Evolutionary conservation across 2,797 vertebrate species (phyloP).

Genomic region (Megalops cyprinoides): DNA sequence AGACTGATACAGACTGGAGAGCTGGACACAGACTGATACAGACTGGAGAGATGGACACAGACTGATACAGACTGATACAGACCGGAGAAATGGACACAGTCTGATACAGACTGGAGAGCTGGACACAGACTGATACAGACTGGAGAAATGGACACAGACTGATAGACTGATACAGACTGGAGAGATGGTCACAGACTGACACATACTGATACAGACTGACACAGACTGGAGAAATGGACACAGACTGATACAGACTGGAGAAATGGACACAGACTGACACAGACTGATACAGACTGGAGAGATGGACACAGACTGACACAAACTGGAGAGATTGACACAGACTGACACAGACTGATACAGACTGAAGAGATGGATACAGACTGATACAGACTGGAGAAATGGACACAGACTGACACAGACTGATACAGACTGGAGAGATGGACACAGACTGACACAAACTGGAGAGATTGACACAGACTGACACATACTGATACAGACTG

Average conservation of each 20-base stretch:
- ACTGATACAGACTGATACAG: too few relatives aligned
- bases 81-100: too few relatives aligned
- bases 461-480: too few relatives aligned
- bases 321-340: background rate
- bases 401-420: too few relatives aligned
- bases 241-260: background rate
- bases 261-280: background rate
- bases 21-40: background rate
- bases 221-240: background rate
- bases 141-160: background rate
- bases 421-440: too few relatives aligned
- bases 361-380: background rate
- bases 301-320: too few relatives aligned
- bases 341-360: background rate
- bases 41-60: too few relatives aligned
- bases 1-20: background rate
- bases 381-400: too few relatives aligned
- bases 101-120: too few relatives aligned
- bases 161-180: too few relatives aligned
- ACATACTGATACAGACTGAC: background rate
- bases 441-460: too few relatives aligned
- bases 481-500: too few relatives aligned
- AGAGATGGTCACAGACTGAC: background rate
- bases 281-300: background rate
- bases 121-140: background rate